Evolutionary conservation across 2,888 invertebrate species (phyloP).

Genomic region (Drosophila robusta): DNA sequence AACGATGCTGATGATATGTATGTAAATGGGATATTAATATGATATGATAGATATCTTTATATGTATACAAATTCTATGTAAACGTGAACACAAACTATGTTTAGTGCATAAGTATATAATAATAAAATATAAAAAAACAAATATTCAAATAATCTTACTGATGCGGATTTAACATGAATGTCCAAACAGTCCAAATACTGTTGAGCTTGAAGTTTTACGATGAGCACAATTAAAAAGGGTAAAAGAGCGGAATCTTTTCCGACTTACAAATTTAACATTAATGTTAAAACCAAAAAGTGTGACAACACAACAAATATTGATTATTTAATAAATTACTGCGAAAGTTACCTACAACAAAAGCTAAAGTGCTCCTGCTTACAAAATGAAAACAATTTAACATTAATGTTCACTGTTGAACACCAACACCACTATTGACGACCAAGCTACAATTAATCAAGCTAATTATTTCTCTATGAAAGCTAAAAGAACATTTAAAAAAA

Average conservation of each 20-base stretch:
- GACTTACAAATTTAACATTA: background rate
- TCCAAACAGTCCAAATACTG: background rate
- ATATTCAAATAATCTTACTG: background rate
- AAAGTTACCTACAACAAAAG: too few species aligned
- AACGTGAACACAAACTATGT: constrained; percentile 70
- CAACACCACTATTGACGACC: too few species aligned
- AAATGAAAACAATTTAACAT: background rate
- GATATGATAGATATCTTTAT: constrained; percentile 49
- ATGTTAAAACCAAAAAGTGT: background rate
- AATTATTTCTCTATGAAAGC: background rate
- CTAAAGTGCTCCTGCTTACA: background rate
- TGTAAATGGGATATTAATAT: constrained; percentile 76
- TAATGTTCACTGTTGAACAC: too few species aligned
- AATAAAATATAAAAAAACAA: constrained; percentile 24
- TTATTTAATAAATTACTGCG: too few species aligned
- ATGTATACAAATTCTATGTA: constrained; percentile 66
- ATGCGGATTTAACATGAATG: background rate
- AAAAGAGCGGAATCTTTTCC: too few species aligned
- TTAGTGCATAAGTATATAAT: constrained; percentile 59
- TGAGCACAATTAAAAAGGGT: too few species aligned
- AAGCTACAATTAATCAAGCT: too few species aligned
- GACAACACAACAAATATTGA: too few species aligned
- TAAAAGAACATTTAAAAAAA: too few species aligned
- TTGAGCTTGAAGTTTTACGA: too few species aligned
- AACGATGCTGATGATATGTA: constrained; percentile 47